phyloP scores from a whole-genome alignment of 2,113 vertebrate species.

The Trochalopteron elliotii region DNA sequence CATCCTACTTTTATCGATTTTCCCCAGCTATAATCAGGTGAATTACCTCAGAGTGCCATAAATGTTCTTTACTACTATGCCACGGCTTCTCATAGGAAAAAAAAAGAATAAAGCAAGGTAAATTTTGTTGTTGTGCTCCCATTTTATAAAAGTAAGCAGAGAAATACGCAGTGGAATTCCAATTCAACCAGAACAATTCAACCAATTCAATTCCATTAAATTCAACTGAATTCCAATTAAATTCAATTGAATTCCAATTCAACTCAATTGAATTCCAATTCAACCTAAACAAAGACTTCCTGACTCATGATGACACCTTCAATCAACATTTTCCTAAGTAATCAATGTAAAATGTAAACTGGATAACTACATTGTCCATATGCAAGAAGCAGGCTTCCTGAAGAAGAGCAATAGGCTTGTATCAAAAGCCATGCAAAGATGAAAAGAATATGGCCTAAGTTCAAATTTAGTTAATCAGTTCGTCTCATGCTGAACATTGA shows the following conservation, averaged over 20 bases:
- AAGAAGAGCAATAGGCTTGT: background rate
- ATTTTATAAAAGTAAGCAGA: background rate
- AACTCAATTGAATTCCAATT: background rate
- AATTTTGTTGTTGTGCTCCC: background rate
- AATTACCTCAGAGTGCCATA: background rate
- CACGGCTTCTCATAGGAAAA: background rate
- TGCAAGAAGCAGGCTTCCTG: background rate
- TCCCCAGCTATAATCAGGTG: background rate
- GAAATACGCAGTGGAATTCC: background rate
- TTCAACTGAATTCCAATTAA: too few species aligned
- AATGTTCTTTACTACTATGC: background rate
- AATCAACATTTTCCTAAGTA: background rate
- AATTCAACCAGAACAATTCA: background rate
- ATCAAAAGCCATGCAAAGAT: background rate
- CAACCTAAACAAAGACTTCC: background rate
- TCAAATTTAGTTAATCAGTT: background rate
- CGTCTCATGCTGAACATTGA: background rate
- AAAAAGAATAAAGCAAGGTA: background rate
- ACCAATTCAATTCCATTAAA: too few species aligned
- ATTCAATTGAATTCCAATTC: background rate
- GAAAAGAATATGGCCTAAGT: background rate
- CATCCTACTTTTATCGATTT: background rate
- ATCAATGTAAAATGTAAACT: background rate
- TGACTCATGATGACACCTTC: background rate
- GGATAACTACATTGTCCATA: background rate